Base-by-base conservation (phyloP, 2,797 vertebrate species). In the Sebastes hubbsi region DNA sequence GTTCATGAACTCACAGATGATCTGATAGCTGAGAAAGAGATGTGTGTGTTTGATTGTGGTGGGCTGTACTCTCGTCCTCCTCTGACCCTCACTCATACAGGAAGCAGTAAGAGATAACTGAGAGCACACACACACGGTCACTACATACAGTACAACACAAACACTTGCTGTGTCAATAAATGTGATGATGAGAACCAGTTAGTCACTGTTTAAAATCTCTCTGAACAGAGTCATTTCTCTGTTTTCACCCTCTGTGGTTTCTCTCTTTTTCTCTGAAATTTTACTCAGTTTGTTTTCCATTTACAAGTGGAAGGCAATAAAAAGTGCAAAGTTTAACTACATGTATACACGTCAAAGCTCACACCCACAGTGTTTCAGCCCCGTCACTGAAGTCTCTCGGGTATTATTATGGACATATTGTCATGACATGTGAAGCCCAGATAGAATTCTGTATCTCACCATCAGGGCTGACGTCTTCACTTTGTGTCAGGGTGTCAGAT, bases 311-410 rank as follows among this genome's bases (percentile, higher is more conserved):
- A 30, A 29, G 10, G 9, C 24, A 67, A 66, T 78, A 77, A 81
- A 85, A 80, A 74, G 78, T 62, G 11, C 71, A 84, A 74, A 81
- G 68, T 69, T 72, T 49, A 70, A 66, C 59, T 5, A 36, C 10
- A 13, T 59, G 36, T 13, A 27, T 42, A 12, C 30, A 68, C 29
- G 8, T 75, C 32, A 63, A 74, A 66, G 64, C 69, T 24, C 42
- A 55, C 27, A 10, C 55, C 18, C 42, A 56, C 60, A 27, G 49
- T 52, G 20, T 52, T n/a, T 52, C n/a, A 52, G 20, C 11, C 20
- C 38, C n/a, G 12, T 24, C 22, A 38, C 1, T 64, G 27, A 24
- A 64, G 72, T 62, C 25, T 49, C 7, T 65, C 9, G 20, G 25
- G 24, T 77, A 52, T 80, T 64, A 58, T 34, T 49, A 42, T 27